phyloP scores from a whole-genome alignment of 2,888 invertebrate genomes.

The Diplolepis rosae region DNA sequence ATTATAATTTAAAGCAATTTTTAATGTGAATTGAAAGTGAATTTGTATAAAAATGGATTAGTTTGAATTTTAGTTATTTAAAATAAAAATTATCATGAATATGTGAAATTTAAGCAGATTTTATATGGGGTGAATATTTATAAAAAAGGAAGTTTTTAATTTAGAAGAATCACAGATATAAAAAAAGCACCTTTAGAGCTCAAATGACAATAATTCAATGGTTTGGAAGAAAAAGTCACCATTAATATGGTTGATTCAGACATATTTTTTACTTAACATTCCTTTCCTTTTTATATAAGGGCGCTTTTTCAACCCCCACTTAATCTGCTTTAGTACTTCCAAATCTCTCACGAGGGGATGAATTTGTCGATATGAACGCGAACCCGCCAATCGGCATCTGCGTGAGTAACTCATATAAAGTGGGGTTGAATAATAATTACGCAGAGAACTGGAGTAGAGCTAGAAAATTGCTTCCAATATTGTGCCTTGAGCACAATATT shows the following conservation, averaged over 20 bases:
- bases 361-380: constrained; percentile 29
- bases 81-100: too few relatives aligned
- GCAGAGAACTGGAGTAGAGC: constrained; percentile 13
- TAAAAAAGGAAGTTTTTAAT: neutral
- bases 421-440: constrained; percentile 28
- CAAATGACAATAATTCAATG: constrained; percentile 24
- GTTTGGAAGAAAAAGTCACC: constrained; percentile 22
- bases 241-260: constrained; percentile 1
- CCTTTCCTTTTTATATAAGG: constrained; percentile 10
- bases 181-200: neutral
- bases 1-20: too few relatives aligned
- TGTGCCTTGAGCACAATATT: neutral
- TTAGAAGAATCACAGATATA: neutral
- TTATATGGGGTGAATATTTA: neutral
- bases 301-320: constrained; percentile 11
- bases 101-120: too few relatives aligned
- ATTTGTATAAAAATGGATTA: too few relatives aligned
- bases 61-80: too few relatives aligned
- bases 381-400: constrained; percentile 11
- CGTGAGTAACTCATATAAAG: constrained; percentile 19
- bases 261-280: constrained; percentile 18
- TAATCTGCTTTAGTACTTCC: constrained; percentile 18
- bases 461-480: constrained; percentile 22
- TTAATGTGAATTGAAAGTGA: too few relatives aligned
- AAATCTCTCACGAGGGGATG: constrained; percentile 17